Evolutionary conservation across 1,140 invertebrate genomes (phyloP), one percentile per base, ranked within the genome.

Genomic region (Camponotus pennsylvanicus): DNA sequence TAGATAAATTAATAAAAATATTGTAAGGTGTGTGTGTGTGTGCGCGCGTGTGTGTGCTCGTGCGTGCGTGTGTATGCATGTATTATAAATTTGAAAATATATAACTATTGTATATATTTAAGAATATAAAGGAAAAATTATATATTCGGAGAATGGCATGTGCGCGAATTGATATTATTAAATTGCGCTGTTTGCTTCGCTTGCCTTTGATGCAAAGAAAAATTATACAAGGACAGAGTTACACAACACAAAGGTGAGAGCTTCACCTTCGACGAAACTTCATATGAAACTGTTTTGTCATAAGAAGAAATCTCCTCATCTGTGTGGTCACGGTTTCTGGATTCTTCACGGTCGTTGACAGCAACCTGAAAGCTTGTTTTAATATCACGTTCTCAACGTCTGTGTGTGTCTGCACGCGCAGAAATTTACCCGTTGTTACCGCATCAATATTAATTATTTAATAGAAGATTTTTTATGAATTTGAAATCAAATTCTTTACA

Each of bases 211-310:
- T 15, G 9, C 1, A 42, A 34, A 27, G 21, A 67, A 0, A 67
- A 45, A 32, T 42, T 64, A 55, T 6, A n/a, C 8, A 7, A 64
- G 3, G 13, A 52, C 8, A 59, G 15, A 15, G 59, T 37, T 0
- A 2, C 9, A 27, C 32, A 42, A 45, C 37, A 40, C 3, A 40
- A 27, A 61, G 9, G 34, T 11, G 0, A 27, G 15, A 21, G n/a
- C 18, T 86, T 45, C 1, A 52, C 3, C 40, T 40, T 11, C 3
- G 13, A 67, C 0, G 21, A 75, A 32, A 63, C 27, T 49, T n/a
- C 3, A 40, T 61, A 75, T 8, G 13, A 75, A 83, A 83, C 79
- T 83, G 79, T 63, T 83, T 57, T n/a, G 7, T 45, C 32, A 32
- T 13, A n/a, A 42, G 21, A 3, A 59, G 11, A 15, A 27, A 59